Conservation (phyloP, 2,888 invertebrate species). For the Camponotus fellah region DNA sequence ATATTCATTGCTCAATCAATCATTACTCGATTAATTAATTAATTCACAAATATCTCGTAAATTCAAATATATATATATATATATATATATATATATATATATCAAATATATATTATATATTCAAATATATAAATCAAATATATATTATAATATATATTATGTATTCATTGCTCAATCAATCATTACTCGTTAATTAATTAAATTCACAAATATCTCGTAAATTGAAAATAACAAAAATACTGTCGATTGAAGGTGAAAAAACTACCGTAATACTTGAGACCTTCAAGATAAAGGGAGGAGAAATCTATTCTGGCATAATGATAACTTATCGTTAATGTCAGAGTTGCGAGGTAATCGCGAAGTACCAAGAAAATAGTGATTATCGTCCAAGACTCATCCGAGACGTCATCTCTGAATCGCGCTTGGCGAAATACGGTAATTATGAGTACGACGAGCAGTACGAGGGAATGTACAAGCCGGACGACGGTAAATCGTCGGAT, state of each 20-base stretch:
- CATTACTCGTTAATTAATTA: not conserved
- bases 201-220: not conserved
- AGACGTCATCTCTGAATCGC: conserved; percentile 90
- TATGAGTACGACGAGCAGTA: conserved; percentile 89
- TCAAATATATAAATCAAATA: too few species aligned
- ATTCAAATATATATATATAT: too few species aligned
- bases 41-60: too few species aligned
- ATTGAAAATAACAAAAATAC: not conserved
- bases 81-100: too few species aligned
- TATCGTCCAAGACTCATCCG: conserved; percentile 87
- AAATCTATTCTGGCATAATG: conserved; percentile 39
- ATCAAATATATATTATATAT: too few species aligned
- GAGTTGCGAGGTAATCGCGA: conserved; percentile 65
- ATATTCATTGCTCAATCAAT: too few species aligned
- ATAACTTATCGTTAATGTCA: conserved; percentile 47
- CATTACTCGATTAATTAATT: too few species aligned
- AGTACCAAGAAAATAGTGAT: conserved; percentile 75
- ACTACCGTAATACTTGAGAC: not conserved
- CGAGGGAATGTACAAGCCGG: conserved; percentile 84
- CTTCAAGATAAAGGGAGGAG: not conserved
- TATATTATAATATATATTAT: too few species aligned
- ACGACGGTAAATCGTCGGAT: conserved; percentile 52
- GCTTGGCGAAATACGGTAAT: conserved; percentile 88
- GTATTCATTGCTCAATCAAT: not conserved
- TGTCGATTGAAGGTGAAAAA: conserved; percentile 4